Conservation (phyloP, 2,797 vertebrate species). For the Trichosurus vulpecula region DNA sequence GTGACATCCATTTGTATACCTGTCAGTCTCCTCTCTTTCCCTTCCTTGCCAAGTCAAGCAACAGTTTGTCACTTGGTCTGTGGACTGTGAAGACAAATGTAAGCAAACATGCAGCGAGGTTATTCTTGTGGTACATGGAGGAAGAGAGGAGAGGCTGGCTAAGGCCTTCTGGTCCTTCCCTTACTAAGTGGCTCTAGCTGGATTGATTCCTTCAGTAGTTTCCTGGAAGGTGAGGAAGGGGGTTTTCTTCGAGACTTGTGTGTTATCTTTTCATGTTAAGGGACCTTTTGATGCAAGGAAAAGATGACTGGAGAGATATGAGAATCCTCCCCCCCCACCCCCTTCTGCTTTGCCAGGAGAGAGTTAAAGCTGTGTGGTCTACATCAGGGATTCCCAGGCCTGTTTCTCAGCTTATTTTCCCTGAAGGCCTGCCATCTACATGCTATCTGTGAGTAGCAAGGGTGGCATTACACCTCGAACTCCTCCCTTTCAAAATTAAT, state of each 20-base stretch:
- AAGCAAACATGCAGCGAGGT: neutral
- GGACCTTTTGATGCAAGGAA: neutral
- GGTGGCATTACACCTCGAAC: neutral
- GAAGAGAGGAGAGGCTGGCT: neutral
- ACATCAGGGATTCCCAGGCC: neutral
- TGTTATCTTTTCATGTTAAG: neutral
- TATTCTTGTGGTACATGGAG: neutral
- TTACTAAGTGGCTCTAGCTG: neutral
- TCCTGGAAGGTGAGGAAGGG: slow-evolving; percentile 9
- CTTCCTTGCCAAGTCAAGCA: slow-evolving; percentile 5
- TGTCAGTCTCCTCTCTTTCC: neutral
- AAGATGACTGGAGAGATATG: neutral
- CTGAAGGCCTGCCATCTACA: neutral
- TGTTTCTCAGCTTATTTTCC: neutral
- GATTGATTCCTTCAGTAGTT: neutral
- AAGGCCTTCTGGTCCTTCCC: slow-evolving; percentile 5
- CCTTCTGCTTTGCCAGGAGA: neutral
- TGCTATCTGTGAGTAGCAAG: neutral
- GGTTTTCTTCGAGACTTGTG: neutral
- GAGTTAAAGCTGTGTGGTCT: neutral
- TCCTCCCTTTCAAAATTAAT: neutral
- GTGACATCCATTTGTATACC: neutral
- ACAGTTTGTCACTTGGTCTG: neutral
- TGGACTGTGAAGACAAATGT: neutral
- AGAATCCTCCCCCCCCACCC: neutral